Conservation (phyloP, 2,888 invertebrate genomes). For the Kuschelorhynchus macadamiae region DNA sequence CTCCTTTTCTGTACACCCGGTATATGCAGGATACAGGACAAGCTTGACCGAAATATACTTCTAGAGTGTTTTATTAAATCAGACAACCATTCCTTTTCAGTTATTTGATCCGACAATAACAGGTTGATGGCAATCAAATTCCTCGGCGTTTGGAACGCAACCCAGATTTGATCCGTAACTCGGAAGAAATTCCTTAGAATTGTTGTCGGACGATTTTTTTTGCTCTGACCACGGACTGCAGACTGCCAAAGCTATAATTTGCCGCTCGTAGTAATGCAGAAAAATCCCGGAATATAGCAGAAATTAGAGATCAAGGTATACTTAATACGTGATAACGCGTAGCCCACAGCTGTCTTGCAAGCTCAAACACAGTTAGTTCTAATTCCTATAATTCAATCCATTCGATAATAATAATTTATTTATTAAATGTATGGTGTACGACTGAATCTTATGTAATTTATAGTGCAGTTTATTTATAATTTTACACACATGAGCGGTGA, state of each 20-base stretch:
- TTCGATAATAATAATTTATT: conserved; percentile 48
- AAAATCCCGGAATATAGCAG: conserved; percentile 39
- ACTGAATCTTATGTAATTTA: conserved; percentile 46
- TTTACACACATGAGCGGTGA: conserved; percentile 50
- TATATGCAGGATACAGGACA: too few relatives aligned
- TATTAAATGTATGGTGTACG: conserved; percentile 43
- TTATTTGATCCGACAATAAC: conserved; percentile 3
- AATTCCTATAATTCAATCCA: conserved; percentile 49
- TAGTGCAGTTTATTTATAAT: conserved; percentile 47
- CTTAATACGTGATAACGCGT: conserved; percentile 45
- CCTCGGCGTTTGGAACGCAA: conserved; percentile 33
- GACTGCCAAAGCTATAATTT: conserved; percentile 42
- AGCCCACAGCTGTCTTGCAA: conserved; percentile 46
- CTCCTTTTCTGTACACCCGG: too few relatives aligned
- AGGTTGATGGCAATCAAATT: conserved; percentile 37
- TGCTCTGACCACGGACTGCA: conserved; percentile 3
- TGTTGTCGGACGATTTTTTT: conserved; percentile 31
- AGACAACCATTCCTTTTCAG: too few relatives aligned
- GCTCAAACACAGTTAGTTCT: conserved; percentile 45
- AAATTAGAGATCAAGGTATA: conserved; percentile 39
- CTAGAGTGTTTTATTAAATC: too few relatives aligned
- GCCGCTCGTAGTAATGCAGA: conserved; percentile 31
- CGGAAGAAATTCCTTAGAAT: conserved; percentile 39
- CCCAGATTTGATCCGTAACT: conserved; percentile 42
- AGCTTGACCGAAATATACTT: too few relatives aligned